Evolutionary conservation across 2,113 vertebrate genomes (phyloP).

Genomic region (Petromus typicus): DNA sequence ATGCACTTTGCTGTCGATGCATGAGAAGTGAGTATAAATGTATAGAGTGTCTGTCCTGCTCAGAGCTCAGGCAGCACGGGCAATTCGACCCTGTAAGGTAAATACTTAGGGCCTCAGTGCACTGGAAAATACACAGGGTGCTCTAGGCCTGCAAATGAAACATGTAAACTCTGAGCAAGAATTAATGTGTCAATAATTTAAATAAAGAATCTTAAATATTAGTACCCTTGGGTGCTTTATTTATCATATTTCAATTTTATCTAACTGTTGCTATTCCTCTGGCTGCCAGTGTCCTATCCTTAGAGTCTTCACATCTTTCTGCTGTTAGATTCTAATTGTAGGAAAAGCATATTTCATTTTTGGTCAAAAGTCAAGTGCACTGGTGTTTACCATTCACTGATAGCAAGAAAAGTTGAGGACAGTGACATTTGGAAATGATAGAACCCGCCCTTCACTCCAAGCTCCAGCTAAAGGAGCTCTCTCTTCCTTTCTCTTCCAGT

Average conservation of each 20-base stretch:
- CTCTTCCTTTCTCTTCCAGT: not conserved
- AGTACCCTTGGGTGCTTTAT: not conserved
- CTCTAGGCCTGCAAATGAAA: conserved; percentile 11
- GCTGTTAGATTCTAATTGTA: not conserved
- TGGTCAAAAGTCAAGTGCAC: not conserved
- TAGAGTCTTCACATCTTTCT: not conserved
- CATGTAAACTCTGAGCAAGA: not conserved
- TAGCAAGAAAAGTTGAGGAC: not conserved
- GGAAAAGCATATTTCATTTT: not conserved
- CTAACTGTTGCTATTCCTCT: not conserved
- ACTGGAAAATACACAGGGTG: not conserved
- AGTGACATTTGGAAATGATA: not conserved
- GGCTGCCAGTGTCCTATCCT: not conserved
- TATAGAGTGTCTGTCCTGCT: no score
- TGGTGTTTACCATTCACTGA: not conserved
- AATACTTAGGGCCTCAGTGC: not conserved
- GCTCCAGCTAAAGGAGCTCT: not conserved
- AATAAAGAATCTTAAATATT: not conserved
- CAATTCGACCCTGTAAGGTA: conserved; percentile 10
- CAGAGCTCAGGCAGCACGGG: not conserved
- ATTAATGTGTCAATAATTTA: not conserved
- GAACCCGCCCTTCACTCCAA: accelerated
- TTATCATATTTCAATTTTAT: not conserved
- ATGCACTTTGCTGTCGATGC: not conserved
- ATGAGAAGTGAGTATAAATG: not conserved